These are phyloP conservation scores for Spisula solida DNA, from an alignment of 2,888 invertebrate species.

Conservation along the genomic window DNA sequence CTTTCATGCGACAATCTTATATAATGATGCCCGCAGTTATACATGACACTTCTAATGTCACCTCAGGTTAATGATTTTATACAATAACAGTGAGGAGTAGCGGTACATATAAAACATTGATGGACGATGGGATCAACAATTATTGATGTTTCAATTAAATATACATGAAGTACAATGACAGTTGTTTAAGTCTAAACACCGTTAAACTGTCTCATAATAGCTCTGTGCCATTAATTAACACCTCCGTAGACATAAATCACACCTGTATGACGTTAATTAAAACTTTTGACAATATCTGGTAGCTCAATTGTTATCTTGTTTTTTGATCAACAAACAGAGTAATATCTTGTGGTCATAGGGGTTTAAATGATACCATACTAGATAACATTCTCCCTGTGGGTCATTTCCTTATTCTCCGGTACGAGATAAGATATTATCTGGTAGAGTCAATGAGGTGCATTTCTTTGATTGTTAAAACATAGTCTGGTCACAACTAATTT, in stretches of 20 bases:
- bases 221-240: conserved; percentile 40
- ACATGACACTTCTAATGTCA: background rate
- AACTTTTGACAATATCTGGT: conserved; percentile 31
- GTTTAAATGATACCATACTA: background rate
- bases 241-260: conserved; percentile 27
- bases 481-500: conserved; percentile 8
- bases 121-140: background rate
- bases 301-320: conserved; percentile 18
- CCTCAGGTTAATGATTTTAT: background rate
- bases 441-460: conserved; percentile 10
- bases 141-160: conserved; percentile 48
- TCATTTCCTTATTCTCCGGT: conserved; percentile 10
- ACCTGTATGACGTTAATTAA: conserved; percentile 44
- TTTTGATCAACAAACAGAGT: background rate
- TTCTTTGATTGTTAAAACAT: conserved; percentile 21
- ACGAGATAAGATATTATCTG: conserved; percentile 25
- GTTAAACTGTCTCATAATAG: conserved; percentile 29
- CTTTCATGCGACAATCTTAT: background rate
- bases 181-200: conserved; percentile 15
- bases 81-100: background rate
- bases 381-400: conserved; percentile 30
- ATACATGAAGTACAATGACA: conserved; percentile 45
- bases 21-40: background rate
- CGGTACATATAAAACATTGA: background rate
- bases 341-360: conserved; percentile 20